phyloP scores from a whole-genome alignment of 2,888 invertebrate species.

The Drosophila pseudotalamancana region DNA sequence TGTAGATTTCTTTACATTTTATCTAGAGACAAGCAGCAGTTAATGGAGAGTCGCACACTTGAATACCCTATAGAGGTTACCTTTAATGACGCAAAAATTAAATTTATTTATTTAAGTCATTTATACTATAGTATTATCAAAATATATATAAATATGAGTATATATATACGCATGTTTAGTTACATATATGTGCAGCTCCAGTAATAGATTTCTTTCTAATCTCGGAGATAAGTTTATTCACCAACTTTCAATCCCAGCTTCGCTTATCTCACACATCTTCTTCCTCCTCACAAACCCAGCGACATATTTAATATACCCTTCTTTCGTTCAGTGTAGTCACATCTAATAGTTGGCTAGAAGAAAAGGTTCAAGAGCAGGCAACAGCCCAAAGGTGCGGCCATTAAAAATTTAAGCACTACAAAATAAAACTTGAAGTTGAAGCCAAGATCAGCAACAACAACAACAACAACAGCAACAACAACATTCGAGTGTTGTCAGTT shows the following conservation, averaged over 20 bases:
- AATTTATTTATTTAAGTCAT: no score
- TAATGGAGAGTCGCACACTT: not conserved
- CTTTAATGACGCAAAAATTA: no score
- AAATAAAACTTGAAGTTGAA: constrained; percentile 32
- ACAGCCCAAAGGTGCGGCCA: constrained; percentile 38
- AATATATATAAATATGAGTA: no score
- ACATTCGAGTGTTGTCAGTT: constrained; percentile 30
- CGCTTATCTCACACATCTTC: not conserved
- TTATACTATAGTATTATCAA: no score
- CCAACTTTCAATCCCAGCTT: not conserved
- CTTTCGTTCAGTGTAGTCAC: not conserved
- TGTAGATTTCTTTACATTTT: constrained; percentile 35
- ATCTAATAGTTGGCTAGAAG: constrained; percentile 5
- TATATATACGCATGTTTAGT: no score
- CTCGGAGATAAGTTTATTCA: no score
- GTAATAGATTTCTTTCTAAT: no score
- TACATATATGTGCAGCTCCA: no score
- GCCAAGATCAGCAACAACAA: constrained; percentile 32
- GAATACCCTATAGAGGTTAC: no score
- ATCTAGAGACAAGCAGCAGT: constrained; percentile 12
- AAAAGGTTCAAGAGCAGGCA: constrained; percentile 28
- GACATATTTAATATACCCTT: not conserved
- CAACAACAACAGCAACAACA: constrained; percentile 9
- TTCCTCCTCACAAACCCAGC: no score
- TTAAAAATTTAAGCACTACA: constrained; percentile 45